Conservation (phyloP, 2,113 vertebrate genomes). For the Boleophthalmus pectinirostris region DNA sequence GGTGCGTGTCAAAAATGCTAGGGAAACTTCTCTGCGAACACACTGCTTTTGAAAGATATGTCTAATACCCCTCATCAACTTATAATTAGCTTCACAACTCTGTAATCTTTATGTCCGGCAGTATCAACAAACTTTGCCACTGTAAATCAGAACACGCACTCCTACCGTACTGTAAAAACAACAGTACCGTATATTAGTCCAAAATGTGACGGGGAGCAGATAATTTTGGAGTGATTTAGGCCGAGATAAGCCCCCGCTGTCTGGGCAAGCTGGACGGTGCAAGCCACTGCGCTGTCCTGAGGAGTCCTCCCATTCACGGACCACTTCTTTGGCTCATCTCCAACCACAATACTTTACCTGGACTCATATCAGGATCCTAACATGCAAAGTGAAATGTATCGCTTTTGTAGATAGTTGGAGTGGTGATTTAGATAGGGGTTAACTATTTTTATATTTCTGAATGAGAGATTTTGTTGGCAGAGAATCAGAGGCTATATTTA, state of each 20-base stretch:
- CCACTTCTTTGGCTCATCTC: conserved; percentile 45
- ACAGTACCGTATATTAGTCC: conserved; percentile 54
- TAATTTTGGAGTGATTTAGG: conserved; percentile 63
- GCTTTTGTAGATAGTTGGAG: not conserved
- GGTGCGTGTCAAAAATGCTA: conserved; percentile 30
- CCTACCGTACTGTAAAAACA: conserved; percentile 25
- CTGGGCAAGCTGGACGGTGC: conserved; percentile 35
- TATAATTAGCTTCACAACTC: conserved; percentile 5
- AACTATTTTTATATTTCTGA: conserved; percentile 10
- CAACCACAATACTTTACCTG: conserved; percentile 40
- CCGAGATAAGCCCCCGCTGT: conserved; percentile 19
- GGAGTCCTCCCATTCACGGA: conserved; percentile 55
- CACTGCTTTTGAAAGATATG: conserved; percentile 25
- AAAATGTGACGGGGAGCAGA: conserved; percentile 49
- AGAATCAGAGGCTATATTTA: not conserved
- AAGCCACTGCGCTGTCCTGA: conserved; percentile 57
- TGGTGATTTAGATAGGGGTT: conserved; percentile 22
- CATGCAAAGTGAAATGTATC: conserved; percentile 26
- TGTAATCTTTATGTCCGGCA: conserved; percentile 17
- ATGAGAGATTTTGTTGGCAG: conserved; percentile 27
- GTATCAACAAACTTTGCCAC: not conserved
- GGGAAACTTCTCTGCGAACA: conserved; percentile 18
- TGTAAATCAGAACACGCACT: conserved; percentile 53
- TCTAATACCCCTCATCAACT: conserved; percentile 33
- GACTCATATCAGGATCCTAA: conserved; percentile 27